A percentile compares a stretch with the other conserved stretches of the same genome.
Conservation (phyloP, 2,797 vertebrate genomes). For the Micrastur ruficollis region DNA sequence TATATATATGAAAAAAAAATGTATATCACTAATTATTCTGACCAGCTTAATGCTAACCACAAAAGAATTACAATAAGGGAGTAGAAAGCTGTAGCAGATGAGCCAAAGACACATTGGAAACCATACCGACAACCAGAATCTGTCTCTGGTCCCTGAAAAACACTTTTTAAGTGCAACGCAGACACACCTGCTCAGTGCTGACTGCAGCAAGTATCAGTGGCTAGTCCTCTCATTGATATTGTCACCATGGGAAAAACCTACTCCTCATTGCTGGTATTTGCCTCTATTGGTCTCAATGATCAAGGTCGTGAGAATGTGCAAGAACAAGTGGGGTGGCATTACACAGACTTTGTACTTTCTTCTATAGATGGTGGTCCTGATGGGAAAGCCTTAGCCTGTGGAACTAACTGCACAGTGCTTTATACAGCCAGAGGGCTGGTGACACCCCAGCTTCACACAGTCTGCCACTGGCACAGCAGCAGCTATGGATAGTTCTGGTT, state of each 20-base stretch:
- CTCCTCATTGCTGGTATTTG: not conserved
- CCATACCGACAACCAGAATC: not conserved
- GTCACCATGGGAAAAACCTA: not conserved
- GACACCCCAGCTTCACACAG: not conserved
- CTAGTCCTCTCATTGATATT: not conserved
- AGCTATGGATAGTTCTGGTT: not conserved
- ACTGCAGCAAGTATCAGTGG: not conserved
- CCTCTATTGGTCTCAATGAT: not conserved
- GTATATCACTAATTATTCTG: not conserved
- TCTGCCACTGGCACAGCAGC: not conserved
- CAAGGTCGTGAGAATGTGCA: not conserved
- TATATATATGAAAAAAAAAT: not conserved
- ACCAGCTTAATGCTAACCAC: not conserved
- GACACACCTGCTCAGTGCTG: not conserved
- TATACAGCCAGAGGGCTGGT: not conserved
- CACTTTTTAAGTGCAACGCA: not conserved
- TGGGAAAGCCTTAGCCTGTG: not conserved
- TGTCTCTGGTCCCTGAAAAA: not conserved
- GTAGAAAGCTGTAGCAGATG: not conserved
- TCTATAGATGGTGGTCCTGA: accelerated
- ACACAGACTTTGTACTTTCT: not conserved
- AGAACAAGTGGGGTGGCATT: not conserved
- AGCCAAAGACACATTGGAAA: not conserved
- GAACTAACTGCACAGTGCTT: not conserved
- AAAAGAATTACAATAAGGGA: not conserved